phyloP scores from a whole-genome alignment of 2,888 invertebrate genomes.

The Terebella lapidaria region DNA sequence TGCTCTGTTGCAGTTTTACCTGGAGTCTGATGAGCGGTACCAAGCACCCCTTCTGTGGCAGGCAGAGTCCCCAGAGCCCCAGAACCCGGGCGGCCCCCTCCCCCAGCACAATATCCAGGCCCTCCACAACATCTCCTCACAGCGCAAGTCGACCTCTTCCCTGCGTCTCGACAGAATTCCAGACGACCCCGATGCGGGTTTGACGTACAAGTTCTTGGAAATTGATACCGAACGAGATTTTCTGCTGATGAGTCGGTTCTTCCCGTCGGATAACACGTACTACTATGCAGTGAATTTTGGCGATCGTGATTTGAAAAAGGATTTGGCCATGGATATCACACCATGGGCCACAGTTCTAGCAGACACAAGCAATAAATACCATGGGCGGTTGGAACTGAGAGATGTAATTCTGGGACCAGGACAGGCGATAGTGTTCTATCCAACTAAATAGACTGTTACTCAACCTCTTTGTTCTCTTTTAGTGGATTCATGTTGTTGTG shows the following conservation, averaged over 20 bases:
- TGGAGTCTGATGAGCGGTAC: not conserved
- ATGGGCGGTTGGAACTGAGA: not conserved
- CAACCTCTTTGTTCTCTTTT: no score
- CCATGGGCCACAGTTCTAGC: not conserved
- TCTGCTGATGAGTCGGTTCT: not conserved
- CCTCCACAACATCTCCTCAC: not conserved
- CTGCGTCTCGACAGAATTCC: not conserved
- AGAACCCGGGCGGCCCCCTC: not conserved
- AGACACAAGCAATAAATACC: not conserved
- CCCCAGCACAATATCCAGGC: not conserved
- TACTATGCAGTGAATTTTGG: not conserved
- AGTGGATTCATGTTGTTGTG: not conserved
- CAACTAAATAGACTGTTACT: not conserved
- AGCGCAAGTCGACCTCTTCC: not conserved
- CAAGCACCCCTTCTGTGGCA: not conserved
- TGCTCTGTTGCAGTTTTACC: no score
- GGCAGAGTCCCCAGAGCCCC: not conserved
- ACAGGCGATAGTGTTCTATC: not conserved
- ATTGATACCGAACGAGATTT: not conserved
- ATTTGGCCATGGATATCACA: not conserved
- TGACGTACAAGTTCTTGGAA: not conserved
- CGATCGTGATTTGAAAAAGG: not conserved
- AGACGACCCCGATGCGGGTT: no score
- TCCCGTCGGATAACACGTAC: not conserved
- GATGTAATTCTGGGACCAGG: not conserved